These are phyloP conservation scores for Phenacoccus solenopsis DNA, from an alignment of 1,140 invertebrate genomes.

Conservation along the genomic window DNA sequence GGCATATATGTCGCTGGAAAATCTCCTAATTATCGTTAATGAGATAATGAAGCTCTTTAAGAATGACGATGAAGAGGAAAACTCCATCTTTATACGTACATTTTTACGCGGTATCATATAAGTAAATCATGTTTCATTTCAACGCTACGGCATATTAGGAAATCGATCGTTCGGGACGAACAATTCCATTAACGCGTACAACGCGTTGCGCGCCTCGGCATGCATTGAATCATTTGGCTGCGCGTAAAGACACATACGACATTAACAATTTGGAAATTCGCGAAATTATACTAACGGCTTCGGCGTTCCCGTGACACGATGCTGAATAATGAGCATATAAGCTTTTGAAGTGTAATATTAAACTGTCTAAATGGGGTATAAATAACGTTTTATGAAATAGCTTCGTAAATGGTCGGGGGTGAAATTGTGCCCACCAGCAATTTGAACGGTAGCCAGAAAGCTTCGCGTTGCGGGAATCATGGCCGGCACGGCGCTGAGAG, in stretches of 20 bases:
- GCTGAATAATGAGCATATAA: background rate
- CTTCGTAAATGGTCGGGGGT: conserved; percentile 7
- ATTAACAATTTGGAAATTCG: background rate
- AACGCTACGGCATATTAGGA: no score
- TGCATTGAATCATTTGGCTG: no score
- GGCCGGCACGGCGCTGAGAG: background rate
- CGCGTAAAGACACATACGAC: background rate
- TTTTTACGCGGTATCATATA: no score
- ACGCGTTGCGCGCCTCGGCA: no score
- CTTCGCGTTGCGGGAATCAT: background rate
- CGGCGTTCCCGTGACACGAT: background rate
- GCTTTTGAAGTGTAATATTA: conserved; percentile 16
- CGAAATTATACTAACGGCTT: background rate
- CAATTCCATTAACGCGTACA: no score
- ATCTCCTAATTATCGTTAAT: no score
- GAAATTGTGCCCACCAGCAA: background rate
- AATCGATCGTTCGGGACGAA: no score
- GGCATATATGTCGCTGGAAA: no score
- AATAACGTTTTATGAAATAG: conserved; percentile 16
- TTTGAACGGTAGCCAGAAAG: background rate
- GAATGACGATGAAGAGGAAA: no score
- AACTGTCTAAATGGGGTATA: conserved; percentile 15
- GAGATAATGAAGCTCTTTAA: no score
- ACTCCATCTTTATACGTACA: no score
- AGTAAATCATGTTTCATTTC: no score